phyloP scores from a whole-genome alignment of 2,797 vertebrate species.

The Antrozous pallidus region DNA sequence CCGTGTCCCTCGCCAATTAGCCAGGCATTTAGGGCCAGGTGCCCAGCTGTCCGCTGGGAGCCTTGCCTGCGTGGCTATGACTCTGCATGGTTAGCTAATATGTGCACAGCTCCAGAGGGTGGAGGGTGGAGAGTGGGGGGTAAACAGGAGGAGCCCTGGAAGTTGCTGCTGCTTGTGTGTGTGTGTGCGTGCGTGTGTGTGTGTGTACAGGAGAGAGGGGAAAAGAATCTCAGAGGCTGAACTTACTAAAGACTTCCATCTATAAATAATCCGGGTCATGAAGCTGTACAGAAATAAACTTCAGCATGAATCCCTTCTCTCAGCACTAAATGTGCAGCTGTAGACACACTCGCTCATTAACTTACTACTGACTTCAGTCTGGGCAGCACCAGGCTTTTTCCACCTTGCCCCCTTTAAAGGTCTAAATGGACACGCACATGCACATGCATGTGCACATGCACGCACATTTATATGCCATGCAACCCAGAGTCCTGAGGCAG shows the following conservation, averaged over 20 bases:
- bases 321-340: neutral
- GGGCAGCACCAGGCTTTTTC: neutral
- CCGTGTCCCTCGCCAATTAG: conserved; percentile 4
- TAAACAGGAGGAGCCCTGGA: neutral
- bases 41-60: conserved; percentile 47
- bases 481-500: neutral
- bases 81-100: conserved; percentile 44
- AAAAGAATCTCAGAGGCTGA: conserved; percentile 66
- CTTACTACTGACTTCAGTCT: neutral
- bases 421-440: neutral
- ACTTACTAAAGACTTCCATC: conserved; percentile 68
- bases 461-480: too few relatives aligned
- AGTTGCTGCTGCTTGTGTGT: neutral
- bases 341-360: neutral
- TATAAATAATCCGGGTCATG: conserved; percentile 76
- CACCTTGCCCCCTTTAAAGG: neutral
- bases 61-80: conserved; percentile 42
- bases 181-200: neutral
- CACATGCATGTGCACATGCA: neutral
- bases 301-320: neutral
- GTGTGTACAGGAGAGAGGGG: neutral
- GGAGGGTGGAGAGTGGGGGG: neutral
- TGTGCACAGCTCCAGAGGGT: neutral
- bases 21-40: conserved; percentile 30
- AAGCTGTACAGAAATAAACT: conserved; percentile 74